phyloP scores from a whole-genome alignment of 2,888 invertebrate genomes.

The Habrosyne pyritoides region DNA sequence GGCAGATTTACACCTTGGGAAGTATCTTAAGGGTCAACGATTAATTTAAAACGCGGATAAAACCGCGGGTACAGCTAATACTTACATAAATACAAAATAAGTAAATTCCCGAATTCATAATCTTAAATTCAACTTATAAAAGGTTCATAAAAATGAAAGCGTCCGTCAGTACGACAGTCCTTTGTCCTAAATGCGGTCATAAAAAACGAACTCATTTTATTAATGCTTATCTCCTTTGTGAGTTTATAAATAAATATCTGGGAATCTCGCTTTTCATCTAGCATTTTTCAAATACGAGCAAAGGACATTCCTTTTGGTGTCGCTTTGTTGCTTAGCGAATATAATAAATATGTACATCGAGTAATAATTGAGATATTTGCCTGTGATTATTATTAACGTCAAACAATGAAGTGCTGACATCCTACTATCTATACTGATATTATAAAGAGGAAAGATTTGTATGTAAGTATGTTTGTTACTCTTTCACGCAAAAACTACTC shows the following conservation, averaged over 20 bases:
- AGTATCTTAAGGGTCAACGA: too few species aligned
- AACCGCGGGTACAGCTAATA: too few species aligned
- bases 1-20: too few species aligned
- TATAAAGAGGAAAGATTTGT: too few species aligned
- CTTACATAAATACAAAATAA: too few species aligned
- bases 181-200: slow-evolving; percentile 16
- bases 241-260: slow-evolving; percentile 43
- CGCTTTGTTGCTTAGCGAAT: not conserved
- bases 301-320: not conserved
- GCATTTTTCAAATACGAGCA: slow-evolving; percentile 20
- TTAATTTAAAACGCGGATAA: too few species aligned
- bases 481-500: too few species aligned
- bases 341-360: not conserved
- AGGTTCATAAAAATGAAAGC: slow-evolving; percentile 25
- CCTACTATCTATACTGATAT: too few species aligned
- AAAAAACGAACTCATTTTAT: slow-evolving; percentile 38
- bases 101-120: not conserved
- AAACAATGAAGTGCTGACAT: too few species aligned
- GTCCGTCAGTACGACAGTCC: slow-evolving; percentile 17
- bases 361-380: not conserved
- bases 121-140: slow-evolving; percentile 9
- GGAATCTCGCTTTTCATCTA: slow-evolving; percentile 30
- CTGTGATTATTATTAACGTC: too few species aligned
- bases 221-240: slow-evolving; percentile 39
- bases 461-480: too few species aligned